Evolutionary conservation across 2,113 vertebrate genomes (phyloP), one percentile per base, ranked within the genome.

Genomic region (Onychorhynchus coronatus): DNA sequence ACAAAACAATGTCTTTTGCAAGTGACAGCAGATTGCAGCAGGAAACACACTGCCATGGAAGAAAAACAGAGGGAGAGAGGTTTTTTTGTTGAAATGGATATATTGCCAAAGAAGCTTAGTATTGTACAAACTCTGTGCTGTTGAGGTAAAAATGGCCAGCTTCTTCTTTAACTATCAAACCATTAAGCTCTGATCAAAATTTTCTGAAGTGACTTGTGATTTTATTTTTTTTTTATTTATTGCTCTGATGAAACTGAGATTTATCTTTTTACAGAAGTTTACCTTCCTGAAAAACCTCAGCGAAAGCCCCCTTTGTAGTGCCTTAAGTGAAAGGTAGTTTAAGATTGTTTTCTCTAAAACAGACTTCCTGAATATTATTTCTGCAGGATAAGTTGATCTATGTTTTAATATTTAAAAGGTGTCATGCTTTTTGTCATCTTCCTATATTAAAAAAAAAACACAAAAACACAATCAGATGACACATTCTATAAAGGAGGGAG

Each of bases 401-500:
- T 52, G 19, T 47, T 78, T 89, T 81, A 67, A 15, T 78, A 44
- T 33, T 53, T 61, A 10, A 37, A 81, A 73, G 5, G 11, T 62
- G 6, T 37, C 15, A 5, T 44, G 27, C 2, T 65, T 75, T 86
- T 85, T 28, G 37, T 83, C 8, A 8, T 66, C 11, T 30, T n/a
- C 14, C 7, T 71, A 0, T 55, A 31, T 66, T 33, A 42, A 56
- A 75, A 53, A 56, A 75, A 53, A 59, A n/a, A 12, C 33, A 58
- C 55, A 68, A 12, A 18, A 11, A 5, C 44, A 52, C 16, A 47
- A 15, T 33, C 61, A 67, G 25, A 8, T 75, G 41, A 53, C 6
- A 16, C 11, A 12, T 50, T 12, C 22, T 61, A 0, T 33, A 19
- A 74, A 17, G 30, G 9, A 0, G 0, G 20, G 17, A 53, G 12